phyloP scores from a whole-genome alignment of 1,140 invertebrate species.

The Phenacoccus solenopsis region DNA sequence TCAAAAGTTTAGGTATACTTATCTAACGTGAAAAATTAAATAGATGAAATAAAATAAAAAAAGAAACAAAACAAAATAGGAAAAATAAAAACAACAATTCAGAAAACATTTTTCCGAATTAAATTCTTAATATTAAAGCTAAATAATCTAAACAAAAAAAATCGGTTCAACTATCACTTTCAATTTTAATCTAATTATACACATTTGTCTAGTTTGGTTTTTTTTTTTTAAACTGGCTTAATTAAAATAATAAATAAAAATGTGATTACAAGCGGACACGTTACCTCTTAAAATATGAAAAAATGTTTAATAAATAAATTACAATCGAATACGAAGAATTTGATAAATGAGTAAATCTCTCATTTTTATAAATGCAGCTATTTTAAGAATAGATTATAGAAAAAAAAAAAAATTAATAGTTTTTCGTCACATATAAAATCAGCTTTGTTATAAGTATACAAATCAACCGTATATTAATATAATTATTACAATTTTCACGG shows the following conservation, averaged over 20 bases:
- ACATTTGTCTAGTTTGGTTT: not conserved
- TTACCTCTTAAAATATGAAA: not conserved
- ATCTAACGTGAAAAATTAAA: constrained; percentile 5
- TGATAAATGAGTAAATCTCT: not conserved
- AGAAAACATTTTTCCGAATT: not conserved
- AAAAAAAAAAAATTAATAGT: not conserved
- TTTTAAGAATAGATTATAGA: not conserved
- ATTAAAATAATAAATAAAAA: constrained; percentile 4
- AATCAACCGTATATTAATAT: not conserved
- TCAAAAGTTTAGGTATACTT: not conserved
- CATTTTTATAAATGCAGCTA: not conserved
- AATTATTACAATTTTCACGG: not conserved
- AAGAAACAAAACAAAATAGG: constrained; percentile 6
- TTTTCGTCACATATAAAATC: not conserved
- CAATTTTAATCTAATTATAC: not conserved
- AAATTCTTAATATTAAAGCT: constrained; percentile 1
- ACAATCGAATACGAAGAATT: not conserved
- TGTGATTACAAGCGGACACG: not conserved
- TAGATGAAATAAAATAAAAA: not conserved
- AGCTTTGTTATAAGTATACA: not conserved
- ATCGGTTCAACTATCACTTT: constrained; percentile 6
- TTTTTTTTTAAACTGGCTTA: not conserved
- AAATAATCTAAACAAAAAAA: constrained; percentile 3
- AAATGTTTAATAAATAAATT: not conserved
- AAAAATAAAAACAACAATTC: constrained; percentile 12